These are phyloP conservation scores for Ctenopoma multispine DNA, from an alignment of 2,797 vertebrate genomes.

Conservation along the genomic window DNA sequence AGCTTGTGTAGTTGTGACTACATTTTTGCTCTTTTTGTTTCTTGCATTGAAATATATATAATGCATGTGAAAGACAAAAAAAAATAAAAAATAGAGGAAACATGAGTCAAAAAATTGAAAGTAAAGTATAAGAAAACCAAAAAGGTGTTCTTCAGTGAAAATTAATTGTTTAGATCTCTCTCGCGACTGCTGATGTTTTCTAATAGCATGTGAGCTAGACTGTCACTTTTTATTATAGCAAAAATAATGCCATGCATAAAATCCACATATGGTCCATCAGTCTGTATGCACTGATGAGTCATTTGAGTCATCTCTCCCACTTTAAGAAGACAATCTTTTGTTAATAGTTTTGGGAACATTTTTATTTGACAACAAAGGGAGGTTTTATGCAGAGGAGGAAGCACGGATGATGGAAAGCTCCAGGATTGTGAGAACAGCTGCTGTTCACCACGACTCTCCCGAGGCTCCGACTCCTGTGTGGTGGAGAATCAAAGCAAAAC, in stretches of 20 bases:
- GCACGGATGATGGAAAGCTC: conserved; percentile 26
- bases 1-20: neutral
- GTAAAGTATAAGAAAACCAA: neutral
- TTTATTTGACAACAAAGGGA: conserved; percentile 55
- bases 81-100: neutral
- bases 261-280: conserved; percentile 8
- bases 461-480: conserved; percentile 52
- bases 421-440: conserved; percentile 65
- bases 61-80: neutral
- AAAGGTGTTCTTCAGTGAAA: neutral
- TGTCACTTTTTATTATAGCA: conserved; percentile 19
- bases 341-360: conserved; percentile 20
- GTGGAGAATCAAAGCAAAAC: conserved; percentile 73
- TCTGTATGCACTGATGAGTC: conserved; percentile 36
- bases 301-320: conserved; percentile 48
- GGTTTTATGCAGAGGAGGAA: conserved; percentile 52
- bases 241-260: conserved; percentile 7
- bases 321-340: conserved; percentile 41
- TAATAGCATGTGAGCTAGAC: neutral
- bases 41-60: neutral
- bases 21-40: neutral
- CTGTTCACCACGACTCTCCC: conserved; percentile 44
- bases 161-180: neutral
- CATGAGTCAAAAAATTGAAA: neutral
- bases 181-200: neutral